A percentile compares a stretch with the other conserved stretches of the same genome.
Conservation (phyloP, 1,140 invertebrate species). For the Stenopsyche tienmushanensis region DNA sequence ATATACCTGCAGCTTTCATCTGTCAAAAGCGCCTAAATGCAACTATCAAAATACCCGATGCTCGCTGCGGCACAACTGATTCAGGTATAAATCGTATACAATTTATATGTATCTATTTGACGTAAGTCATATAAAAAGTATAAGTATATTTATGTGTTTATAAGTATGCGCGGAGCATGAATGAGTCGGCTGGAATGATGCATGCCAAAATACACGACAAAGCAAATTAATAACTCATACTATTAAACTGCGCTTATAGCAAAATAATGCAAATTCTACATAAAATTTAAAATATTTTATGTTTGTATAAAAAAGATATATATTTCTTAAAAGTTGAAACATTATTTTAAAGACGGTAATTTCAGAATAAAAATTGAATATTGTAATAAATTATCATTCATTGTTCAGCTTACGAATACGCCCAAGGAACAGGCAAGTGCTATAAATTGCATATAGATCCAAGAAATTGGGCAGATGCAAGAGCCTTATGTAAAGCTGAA, state of each 20-base stretch:
- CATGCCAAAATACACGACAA: background rate
- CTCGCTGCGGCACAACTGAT: background rate
- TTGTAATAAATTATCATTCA: too few relatives aligned
- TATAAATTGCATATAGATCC: constrained; percentile 8
- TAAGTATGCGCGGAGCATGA: too few relatives aligned
- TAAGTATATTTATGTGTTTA: too few relatives aligned
- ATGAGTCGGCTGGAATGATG: too few relatives aligned
- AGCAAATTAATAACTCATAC: background rate
- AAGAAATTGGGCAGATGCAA: constrained; percentile 21
- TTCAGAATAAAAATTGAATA: too few relatives aligned
- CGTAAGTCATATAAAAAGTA: too few relatives aligned
- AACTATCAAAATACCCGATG: background rate
- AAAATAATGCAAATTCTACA: too few relatives aligned
- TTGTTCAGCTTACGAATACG: constrained; percentile 6
- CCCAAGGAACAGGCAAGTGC: background rate
- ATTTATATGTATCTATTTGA: background rate
- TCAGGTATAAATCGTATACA: background rate
- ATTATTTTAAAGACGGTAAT: too few relatives aligned
- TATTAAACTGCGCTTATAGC: too few relatives aligned
- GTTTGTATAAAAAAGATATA: too few relatives aligned
- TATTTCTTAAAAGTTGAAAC: too few relatives aligned
- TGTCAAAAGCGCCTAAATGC: constrained; percentile 12
- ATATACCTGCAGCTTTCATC: constrained; percentile 12
- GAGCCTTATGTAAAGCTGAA: constrained; percentile 24
- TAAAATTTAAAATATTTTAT: too few relatives aligned